Conservation (phyloP, 35 echinoderm and acorn worm species). For the Nesometra sesokonis region DNA sequence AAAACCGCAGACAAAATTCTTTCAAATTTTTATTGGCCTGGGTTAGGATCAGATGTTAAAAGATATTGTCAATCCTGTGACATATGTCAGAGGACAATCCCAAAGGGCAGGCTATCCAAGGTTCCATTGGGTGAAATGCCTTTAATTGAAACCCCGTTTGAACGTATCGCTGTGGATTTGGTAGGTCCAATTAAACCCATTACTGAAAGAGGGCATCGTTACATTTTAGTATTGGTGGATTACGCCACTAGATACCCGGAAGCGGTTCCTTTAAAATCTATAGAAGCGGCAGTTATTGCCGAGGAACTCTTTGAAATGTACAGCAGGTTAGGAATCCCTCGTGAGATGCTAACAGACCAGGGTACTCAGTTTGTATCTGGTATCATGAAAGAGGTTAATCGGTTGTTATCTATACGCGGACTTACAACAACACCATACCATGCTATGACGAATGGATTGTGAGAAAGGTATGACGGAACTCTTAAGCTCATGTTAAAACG, state of each 20-base stretch:
- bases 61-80: conserved; percentile 8
- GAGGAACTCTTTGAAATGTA: conserved; percentile 23
- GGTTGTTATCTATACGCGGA: conserved; percentile 12
- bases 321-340: conserved; percentile 20
- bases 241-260: too few relatives aligned
- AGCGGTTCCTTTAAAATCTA: conserved; percentile 14
- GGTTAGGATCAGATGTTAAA: not conserved
- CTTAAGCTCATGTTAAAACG: conserved; percentile 31
- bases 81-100: too few relatives aligned
- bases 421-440: conserved; percentile 23
- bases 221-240: conserved; percentile 23
- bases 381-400: conserved; percentile 34
- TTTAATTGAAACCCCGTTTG: too few relatives aligned
- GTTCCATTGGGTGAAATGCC: conserved; percentile 7
- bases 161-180: conserved; percentile 34
- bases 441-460: conserved; percentile 11
- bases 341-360: conserved; percentile 27
- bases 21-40: not conserved
- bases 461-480: not conserved
- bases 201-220: too few relatives aligned
- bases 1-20: not conserved
- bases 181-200: conserved; percentile 28
- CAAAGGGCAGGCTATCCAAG: conserved; percentile 16
- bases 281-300: conserved; percentile 21
- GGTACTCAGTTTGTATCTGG: too few relatives aligned